Percentiles rank a stretch among this genome's conserved stretches.
These are phyloP conservation scores for Dysidea cf. avara DNA, from an alignment of 37 sponge, comb jelly and placozoan species.

Conservation along the genomic window DNA sequence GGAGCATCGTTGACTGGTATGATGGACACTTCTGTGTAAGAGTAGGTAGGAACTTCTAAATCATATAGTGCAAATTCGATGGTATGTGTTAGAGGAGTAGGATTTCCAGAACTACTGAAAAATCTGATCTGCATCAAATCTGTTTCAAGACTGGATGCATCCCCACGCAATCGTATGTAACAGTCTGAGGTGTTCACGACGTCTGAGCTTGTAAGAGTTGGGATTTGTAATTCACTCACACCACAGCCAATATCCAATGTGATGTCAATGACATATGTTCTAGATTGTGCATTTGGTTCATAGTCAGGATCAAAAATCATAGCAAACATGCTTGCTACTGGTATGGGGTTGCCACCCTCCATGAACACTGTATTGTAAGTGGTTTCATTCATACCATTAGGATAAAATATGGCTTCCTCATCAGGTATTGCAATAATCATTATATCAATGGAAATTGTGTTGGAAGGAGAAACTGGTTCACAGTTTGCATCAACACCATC, in stretches of 20 bases:
- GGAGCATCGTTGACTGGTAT: constrained; percentile 61
- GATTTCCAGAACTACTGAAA: constrained; percentile 24
- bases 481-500: constrained; percentile 18
- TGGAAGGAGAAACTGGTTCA: constrained; percentile 3
- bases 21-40: constrained; percentile 25
- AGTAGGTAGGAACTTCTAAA: neutral
- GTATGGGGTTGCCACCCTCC: constrained; percentile 32
- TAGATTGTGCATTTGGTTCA: constrained; percentile 16
- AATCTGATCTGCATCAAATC: constrained; percentile 34
- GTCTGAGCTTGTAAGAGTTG: neutral
- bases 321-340: constrained; percentile 26
- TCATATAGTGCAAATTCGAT: constrained; percentile 44
- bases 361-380: constrained; percentile 35
- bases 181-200: constrained; percentile 18
- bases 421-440: constrained; percentile 65
- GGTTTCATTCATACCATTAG: constrained; percentile 18
- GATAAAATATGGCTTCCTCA: constrained; percentile 35
- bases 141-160: neutral
- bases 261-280: constrained; percentile 13
- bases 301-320: constrained; percentile 50
- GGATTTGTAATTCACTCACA: neutral
- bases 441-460: constrained; percentile 28
- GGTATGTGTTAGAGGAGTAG: constrained; percentile 7
- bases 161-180: constrained; percentile 23
- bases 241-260: constrained; percentile 24